These are phyloP conservation scores for Trematocara marginatum DNA, from an alignment of 2,113 vertebrate species.

Conservation along the genomic window DNA sequence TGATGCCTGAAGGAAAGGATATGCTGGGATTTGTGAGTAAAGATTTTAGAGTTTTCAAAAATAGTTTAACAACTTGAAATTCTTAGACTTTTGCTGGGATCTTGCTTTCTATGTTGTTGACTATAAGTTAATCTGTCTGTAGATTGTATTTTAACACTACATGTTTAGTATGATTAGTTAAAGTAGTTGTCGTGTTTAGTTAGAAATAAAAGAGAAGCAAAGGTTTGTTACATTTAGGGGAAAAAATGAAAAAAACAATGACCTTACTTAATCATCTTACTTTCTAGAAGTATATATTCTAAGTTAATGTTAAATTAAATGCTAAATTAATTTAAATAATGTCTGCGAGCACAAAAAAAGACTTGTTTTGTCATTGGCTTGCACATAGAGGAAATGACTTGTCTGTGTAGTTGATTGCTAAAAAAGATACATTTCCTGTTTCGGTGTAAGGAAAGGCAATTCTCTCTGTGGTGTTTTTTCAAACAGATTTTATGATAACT, in stretches of 20 bases:
- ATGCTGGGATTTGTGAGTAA: background rate
- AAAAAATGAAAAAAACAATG: accelerated
- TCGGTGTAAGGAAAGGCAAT: background rate
- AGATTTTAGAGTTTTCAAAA: background rate
- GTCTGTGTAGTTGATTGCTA: slow-evolving; percentile 44
- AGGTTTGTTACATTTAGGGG: background rate
- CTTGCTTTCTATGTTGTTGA: background rate
- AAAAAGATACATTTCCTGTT: slow-evolving; percentile 65
- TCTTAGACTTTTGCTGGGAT: background rate
- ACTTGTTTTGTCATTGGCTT: background rate
- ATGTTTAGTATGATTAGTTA: background rate
- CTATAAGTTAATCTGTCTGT: background rate
- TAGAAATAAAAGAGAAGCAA: background rate
- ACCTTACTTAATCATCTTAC: background rate
- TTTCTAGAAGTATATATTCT: background rate
- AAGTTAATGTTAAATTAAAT: background rate
- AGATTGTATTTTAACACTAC: background rate
- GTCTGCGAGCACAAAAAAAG: background rate
- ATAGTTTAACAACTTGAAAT: background rate
- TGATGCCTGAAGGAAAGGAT: background rate
- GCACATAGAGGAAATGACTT: slow-evolving; percentile 48
- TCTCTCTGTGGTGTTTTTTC: background rate
- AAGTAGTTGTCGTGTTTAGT: background rate
- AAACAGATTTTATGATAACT: background rate
- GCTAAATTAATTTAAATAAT: background rate